A percentile compares a stretch with the other conserved stretches of the same genome.
phyloP scores from a whole-genome alignment of 2,797 vertebrate genomes.

The Molossus molossus region DNA sequence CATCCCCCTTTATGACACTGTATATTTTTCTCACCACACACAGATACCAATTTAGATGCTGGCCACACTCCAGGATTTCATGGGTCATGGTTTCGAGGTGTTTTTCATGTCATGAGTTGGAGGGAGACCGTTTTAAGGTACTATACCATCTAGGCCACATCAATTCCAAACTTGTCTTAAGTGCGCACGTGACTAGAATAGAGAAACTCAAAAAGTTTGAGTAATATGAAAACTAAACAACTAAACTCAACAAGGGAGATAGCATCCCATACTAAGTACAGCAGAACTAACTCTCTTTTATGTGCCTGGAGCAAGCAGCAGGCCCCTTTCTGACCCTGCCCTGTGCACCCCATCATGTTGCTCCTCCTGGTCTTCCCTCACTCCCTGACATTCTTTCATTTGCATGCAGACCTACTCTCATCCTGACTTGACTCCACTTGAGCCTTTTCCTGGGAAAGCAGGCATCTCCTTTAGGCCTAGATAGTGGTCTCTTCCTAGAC shows the following conservation, averaged over 20 bases:
- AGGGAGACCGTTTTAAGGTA: not conserved
- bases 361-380: not conserved
- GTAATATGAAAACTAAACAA: not conserved
- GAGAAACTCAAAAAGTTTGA: not conserved
- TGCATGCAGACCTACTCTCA: not conserved
- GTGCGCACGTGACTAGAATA: slow-evolving; percentile 31
- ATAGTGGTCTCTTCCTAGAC: not conserved
- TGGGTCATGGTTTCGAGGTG: slow-evolving; percentile 68
- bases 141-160: not conserved
- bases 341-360: not conserved
- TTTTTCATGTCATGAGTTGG: slow-evolving; percentile 67
- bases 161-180: not conserved
- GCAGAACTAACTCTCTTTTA: not conserved
- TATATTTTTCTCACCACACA: not conserved
- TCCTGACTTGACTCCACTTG: not conserved
- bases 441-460: not conserved
- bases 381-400: not conserved
- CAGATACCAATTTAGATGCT: not conserved
- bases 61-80: slow-evolving; percentile 66
- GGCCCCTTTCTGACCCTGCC: not conserved
- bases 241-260: not conserved
- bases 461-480: not conserved
- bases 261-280: not conserved
- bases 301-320: not conserved
- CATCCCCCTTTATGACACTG: not conserved